phyloP scores from a whole-genome alignment of 2,888 invertebrate species.

The Orchestes rusci region DNA sequence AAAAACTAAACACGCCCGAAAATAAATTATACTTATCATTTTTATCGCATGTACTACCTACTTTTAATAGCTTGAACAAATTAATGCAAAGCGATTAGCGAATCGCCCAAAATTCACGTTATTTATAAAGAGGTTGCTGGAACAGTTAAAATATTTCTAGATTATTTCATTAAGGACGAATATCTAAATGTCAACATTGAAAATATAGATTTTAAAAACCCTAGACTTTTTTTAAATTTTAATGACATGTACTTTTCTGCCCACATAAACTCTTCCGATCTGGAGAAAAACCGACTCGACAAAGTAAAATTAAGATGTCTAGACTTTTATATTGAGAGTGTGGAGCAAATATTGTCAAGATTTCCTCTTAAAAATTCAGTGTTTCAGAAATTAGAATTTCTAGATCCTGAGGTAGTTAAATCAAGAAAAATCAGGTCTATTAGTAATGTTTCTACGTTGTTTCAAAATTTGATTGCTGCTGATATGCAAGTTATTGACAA shows the following conservation, averaged over 20 bases:
- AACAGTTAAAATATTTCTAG: constrained; percentile 14
- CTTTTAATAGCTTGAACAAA: constrained; percentile 15
- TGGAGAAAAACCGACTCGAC: constrained; percentile 3
- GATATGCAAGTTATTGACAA: constrained; percentile 12
- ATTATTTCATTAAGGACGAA: constrained; percentile 14
- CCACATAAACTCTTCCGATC: not conserved
- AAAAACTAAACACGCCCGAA: constrained; percentile 5
- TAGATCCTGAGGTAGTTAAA: constrained; percentile 7
- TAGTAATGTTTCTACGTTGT: constrained; percentile 3
- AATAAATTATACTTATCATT: not conserved
- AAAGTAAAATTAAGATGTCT: constrained; percentile 13
- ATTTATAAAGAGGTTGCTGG: constrained; percentile 10
- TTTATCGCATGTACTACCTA: constrained; percentile 10
- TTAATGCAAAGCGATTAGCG: constrained; percentile 22
- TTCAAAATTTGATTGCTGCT: constrained; percentile 3
- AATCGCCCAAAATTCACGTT: constrained; percentile 16
- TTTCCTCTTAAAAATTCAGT: constrained; percentile 11
- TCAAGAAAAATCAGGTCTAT: constrained; percentile 4
- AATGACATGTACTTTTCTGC: constrained; percentile 20
- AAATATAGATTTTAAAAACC: constrained; percentile 18
- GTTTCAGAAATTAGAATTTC: constrained; percentile 3
- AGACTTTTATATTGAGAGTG: constrained; percentile 19
- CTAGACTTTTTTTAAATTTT: constrained; percentile 12
- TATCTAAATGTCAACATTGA: constrained; percentile 6
- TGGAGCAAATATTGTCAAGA: constrained; percentile 13